These are phyloP conservation scores for Sinotaia quadrata DNA, from an alignment of 2,888 invertebrate genomes.

Conservation along the genomic window DNA sequence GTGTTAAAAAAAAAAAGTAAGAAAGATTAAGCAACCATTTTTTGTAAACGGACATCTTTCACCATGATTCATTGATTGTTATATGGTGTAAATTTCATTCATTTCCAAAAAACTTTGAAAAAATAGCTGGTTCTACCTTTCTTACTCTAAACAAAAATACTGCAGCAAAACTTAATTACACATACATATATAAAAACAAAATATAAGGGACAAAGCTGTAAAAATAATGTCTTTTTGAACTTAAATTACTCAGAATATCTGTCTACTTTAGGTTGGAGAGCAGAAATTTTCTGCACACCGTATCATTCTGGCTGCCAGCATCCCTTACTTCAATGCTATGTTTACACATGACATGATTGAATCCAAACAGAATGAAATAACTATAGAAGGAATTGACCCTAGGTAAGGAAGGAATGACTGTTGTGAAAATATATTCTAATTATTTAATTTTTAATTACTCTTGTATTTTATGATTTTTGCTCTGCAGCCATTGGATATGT, in stretches of 20 bases:
- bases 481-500: too few species aligned
- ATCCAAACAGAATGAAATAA: slow-evolving; percentile 84
- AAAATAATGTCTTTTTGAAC: background rate
- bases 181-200: background rate
- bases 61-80: too few species aligned
- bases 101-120: too few species aligned
- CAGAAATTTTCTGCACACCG: slow-evolving; percentile 84
- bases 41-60: too few species aligned
- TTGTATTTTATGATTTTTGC: too few species aligned
- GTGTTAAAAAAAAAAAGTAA: too few species aligned
- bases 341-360: slow-evolving; percentile 91
- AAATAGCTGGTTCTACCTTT: too few species aligned
- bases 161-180: background rate
- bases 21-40: too few species aligned
- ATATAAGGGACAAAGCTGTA: background rate
- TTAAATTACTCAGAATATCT: background rate
- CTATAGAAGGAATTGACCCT: slow-evolving; percentile 86
- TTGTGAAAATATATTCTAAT: too few species aligned
- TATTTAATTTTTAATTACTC: too few species aligned
- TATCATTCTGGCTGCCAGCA: slow-evolving; percentile 86
- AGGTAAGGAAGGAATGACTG: slow-evolving; percentile 75
- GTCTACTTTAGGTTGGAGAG: slow-evolving; percentile 12
- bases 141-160: too few species aligned
- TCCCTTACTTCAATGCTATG: slow-evolving; percentile 93
- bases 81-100: too few species aligned